phyloP scores from a whole-genome alignment of 2,888 invertebrate species.

The Leptinotarsa peninsularis region DNA sequence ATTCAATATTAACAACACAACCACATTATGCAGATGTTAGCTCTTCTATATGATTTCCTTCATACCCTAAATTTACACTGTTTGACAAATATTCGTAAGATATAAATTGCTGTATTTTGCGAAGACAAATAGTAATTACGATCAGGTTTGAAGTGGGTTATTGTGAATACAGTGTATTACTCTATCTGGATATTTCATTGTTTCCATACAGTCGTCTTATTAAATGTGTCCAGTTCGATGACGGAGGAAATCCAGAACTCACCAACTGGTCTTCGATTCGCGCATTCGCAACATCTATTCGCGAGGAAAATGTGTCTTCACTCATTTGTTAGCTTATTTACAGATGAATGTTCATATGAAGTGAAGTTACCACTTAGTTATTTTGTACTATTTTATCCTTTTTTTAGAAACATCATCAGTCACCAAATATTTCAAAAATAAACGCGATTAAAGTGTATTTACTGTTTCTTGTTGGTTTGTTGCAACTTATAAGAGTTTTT shows the following conservation, averaged over 20 bases:
- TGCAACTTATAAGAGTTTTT: too few species aligned
- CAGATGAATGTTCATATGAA: too few species aligned
- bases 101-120: conserved; percentile 28
- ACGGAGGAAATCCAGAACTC: not conserved
- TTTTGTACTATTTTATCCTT: too few species aligned
- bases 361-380: too few species aligned
- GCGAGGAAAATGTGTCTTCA: too few species aligned
- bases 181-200: conserved; percentile 29
- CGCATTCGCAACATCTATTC: not conserved
- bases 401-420: too few species aligned
- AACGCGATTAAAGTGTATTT: too few species aligned
- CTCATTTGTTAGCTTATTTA: too few species aligned
- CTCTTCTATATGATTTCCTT: not conserved
- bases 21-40: not conserved
- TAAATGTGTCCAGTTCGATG: conserved; percentile 20
- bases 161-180: conserved; percentile 19
- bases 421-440: too few species aligned
- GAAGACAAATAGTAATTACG: conserved; percentile 30
- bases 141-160: conserved; percentile 27
- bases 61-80: not conserved
- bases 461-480: too few species aligned
- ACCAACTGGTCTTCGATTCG: not conserved
- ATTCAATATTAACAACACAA: not conserved
- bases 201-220: conserved; percentile 4
- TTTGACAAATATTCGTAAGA: not conserved